Conservation (phyloP, 2,888 invertebrate genomes). For the Agapetus fuscipes region DNA sequence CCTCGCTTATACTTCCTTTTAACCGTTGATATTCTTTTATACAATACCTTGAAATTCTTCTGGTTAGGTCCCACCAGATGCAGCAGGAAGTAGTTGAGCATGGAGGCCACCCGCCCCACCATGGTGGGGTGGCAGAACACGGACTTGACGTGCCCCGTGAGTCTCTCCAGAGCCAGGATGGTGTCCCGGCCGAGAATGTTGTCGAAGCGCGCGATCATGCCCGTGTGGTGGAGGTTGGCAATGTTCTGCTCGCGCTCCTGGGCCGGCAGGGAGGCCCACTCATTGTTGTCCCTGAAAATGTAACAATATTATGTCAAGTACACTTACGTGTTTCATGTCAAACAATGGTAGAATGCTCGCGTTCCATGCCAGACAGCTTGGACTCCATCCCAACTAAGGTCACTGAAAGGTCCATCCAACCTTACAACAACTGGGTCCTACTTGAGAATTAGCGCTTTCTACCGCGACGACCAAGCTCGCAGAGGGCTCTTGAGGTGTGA, state of each 20-base stretch:
- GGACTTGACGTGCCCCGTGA: slow-evolving; percentile 61
- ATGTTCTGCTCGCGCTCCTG: slow-evolving; percentile 69
- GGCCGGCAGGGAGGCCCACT: slow-evolving; percentile 60
- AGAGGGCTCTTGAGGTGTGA: too few species aligned
- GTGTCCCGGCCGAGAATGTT: slow-evolving; percentile 88
- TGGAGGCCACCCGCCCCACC: slow-evolving; percentile 86
- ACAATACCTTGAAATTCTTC: slow-evolving; percentile 79
- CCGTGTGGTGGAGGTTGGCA: slow-evolving; percentile 61
- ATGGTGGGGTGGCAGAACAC: slow-evolving; percentile 87
- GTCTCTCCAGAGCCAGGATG: slow-evolving; percentile 67
- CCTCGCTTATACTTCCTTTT: too few species aligned
- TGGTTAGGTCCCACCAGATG: slow-evolving; percentile 88
- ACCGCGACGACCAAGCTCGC: too few species aligned
- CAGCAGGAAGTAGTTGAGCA: slow-evolving; percentile 90
- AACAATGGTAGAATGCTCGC: too few species aligned
- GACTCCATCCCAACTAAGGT: neutral
- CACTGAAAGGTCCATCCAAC: too few species aligned
- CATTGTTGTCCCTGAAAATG: slow-evolving; percentile 29
- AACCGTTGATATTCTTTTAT: too few species aligned
- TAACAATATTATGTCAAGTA: slow-evolving; percentile 3
- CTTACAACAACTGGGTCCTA: too few species aligned
- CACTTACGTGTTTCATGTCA: too few species aligned
- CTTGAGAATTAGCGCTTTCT: too few species aligned
- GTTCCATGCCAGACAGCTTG: too few species aligned
- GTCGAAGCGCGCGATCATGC: slow-evolving; percentile 81